Evolutionary conservation across 2,797 vertebrate genomes (phyloP).

Genomic region (Brachyalestes nurse): DNA sequence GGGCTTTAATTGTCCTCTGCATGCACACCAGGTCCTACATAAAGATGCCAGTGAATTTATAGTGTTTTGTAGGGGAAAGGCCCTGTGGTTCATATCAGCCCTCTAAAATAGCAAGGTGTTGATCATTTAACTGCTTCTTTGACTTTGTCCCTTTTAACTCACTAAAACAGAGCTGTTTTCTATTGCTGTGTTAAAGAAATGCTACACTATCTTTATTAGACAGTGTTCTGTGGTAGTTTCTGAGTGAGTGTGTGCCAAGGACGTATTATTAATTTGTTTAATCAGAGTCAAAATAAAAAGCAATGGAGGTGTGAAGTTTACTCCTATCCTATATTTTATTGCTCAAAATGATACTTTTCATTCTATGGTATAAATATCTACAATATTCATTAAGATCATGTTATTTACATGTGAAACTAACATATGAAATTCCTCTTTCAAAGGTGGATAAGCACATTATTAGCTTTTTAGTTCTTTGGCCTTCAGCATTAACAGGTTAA

Average conservation of each 20-base stretch:
- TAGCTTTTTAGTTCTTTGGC: too few species aligned
- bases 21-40: constrained; percentile 6
- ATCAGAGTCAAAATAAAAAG: background rate
- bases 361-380: too few species aligned
- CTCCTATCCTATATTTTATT: background rate
- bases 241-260: too few species aligned
- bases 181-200: too few species aligned
- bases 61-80: background rate
- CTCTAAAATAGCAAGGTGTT: background rate
- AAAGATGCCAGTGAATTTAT: constrained; percentile 21
- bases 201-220: too few species aligned
- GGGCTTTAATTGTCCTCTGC: constrained; percentile 32
- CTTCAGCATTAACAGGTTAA: background rate
- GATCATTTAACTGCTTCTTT: background rate
- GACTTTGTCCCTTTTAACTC: background rate
- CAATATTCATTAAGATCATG: too few species aligned
- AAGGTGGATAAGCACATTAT: too few species aligned
- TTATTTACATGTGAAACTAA: too few species aligned
- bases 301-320: background rate
- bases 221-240: too few species aligned
- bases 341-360: background rate
- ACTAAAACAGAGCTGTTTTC: too few species aligned
- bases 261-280: too few species aligned
- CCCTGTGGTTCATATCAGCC: constrained; percentile 8
- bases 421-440: too few species aligned